These are phyloP conservation scores for Schrankia costaestrigalis DNA, from an alignment of 2,888 invertebrate genomes.

Conservation along the genomic window DNA sequence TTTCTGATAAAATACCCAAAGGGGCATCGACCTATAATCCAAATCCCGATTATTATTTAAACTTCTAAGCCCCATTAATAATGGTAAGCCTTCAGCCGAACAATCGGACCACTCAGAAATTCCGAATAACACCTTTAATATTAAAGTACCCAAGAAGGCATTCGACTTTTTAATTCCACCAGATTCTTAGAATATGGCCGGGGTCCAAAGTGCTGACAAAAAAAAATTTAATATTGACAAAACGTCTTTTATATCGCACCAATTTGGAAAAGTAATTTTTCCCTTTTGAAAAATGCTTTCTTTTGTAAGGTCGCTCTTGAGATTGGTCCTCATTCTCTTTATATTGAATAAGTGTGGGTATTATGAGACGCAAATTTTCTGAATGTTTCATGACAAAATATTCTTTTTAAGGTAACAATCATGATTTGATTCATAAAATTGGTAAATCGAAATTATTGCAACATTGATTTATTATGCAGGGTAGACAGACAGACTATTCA, in stretches of 20 bases:
- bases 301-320: constrained; percentile 31
- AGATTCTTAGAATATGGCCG: constrained; percentile 13
- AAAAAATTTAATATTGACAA: constrained; percentile 40
- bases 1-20: too few relatives aligned
- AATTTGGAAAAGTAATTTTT: constrained; percentile 42
- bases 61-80: neutral
- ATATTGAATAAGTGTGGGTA: constrained; percentile 37
- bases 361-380: constrained; percentile 18
- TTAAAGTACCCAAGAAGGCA: constrained; percentile 26
- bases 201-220: constrained; percentile 25
- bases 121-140: constrained; percentile 25
- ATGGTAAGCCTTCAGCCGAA: constrained; percentile 6
- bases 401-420: constrained; percentile 16
- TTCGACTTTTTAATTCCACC: constrained; percentile 30
- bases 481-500: too few relatives aligned
- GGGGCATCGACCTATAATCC: too few relatives aligned
- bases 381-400: constrained; percentile 24
- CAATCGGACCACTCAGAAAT: constrained; percentile 17
- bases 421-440: too few relatives aligned
- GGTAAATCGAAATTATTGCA: too few relatives aligned
- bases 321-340: constrained; percentile 23
- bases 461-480: too few relatives aligned
- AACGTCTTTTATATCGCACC: constrained; percentile 36
- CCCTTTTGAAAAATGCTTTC: constrained; percentile 30
- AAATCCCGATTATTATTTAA: too few relatives aligned